Conservation (phyloP, 2,888 invertebrate species). For the Nasonia oneida region DNA sequence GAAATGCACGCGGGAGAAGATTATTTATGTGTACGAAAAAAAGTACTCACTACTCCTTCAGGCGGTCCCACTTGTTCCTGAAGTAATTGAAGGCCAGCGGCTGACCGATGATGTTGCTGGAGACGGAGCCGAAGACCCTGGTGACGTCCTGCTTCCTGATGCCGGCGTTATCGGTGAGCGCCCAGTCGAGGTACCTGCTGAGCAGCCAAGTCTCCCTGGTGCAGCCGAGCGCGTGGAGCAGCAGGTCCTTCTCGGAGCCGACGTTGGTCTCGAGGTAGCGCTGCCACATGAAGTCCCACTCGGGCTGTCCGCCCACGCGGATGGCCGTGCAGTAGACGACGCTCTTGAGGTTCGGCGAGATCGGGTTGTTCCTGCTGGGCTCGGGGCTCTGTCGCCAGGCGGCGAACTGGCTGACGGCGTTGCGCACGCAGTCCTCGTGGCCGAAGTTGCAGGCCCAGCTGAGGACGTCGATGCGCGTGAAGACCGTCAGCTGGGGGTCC, state of each 20-base stretch:
- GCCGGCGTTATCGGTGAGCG: constrained; percentile 86
- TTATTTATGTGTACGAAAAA: not conserved
- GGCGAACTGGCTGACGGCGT: constrained; percentile 86
- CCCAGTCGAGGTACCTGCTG: constrained; percentile 87
- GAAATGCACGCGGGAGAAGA: not conserved
- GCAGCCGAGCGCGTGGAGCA: constrained; percentile 90
- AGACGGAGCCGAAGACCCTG: constrained; percentile 88
- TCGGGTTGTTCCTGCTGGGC: constrained; percentile 89
- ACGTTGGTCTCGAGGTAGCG: constrained; percentile 88
- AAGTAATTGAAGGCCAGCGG: constrained; percentile 90
- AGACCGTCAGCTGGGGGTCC: constrained; percentile 86
- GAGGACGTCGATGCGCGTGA: constrained; percentile 86
- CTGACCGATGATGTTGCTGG: constrained; percentile 88
- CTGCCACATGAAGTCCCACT: constrained; percentile 95
- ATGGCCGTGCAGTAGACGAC: constrained; percentile 94
- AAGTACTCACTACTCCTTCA: constrained; percentile 86
- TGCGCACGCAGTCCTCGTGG: constrained; percentile 86
- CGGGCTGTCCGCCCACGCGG: constrained; percentile 88
- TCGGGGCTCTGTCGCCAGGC: constrained; percentile 88
- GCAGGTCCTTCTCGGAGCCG: constrained; percentile 89
- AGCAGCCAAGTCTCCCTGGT: constrained; percentile 91
- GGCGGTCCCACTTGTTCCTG: constrained; percentile 86
- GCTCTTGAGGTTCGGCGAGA: constrained; percentile 90
- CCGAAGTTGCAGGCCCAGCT: constrained; percentile 89
- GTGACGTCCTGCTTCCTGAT: constrained; percentile 92